These are phyloP conservation scores for Myotis findleyi DNA, from an alignment of 2,797 vertebrate species.

Conservation along the genomic window DNA sequence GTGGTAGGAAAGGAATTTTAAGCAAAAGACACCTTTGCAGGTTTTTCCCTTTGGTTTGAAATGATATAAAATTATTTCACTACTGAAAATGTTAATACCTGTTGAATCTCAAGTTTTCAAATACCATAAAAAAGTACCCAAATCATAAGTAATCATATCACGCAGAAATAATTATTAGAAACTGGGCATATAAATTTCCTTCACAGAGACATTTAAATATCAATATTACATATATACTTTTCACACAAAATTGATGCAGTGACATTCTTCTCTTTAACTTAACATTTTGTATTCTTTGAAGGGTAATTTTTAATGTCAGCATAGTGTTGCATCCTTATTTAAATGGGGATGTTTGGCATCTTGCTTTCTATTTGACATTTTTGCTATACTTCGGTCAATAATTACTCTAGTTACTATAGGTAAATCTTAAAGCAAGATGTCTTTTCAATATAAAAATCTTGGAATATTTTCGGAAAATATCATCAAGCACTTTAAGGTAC, in stretches of 20 bases:
- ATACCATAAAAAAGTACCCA: neutral
- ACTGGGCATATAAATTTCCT: neutral
- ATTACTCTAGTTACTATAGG: neutral
- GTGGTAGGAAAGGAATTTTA: neutral
- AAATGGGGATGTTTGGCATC: neutral
- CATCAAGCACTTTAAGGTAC: neutral
- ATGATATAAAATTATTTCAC: neutral
- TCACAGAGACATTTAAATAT: neutral
- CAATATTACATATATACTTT: neutral
- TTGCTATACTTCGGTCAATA: neutral
- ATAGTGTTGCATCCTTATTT: neutral
- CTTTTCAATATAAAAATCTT: conserved; percentile 3
- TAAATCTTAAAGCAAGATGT: conserved; percentile 21
- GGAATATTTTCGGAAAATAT: neutral
- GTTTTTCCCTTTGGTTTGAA: neutral
- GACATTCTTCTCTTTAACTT: conserved; percentile 8
- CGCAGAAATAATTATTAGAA: neutral
- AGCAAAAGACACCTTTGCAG: neutral
- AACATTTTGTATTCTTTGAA: neutral
- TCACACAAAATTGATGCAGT: neutral
- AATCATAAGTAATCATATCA: neutral
- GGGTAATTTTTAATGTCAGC: neutral
- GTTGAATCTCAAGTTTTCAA: neutral
- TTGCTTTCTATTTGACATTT: conserved; percentile 26
- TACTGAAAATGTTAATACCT: neutral